Evolutionary conservation across 2,888 invertebrate genomes (phyloP).

Genomic region (Microdon myrmicae): DNA sequence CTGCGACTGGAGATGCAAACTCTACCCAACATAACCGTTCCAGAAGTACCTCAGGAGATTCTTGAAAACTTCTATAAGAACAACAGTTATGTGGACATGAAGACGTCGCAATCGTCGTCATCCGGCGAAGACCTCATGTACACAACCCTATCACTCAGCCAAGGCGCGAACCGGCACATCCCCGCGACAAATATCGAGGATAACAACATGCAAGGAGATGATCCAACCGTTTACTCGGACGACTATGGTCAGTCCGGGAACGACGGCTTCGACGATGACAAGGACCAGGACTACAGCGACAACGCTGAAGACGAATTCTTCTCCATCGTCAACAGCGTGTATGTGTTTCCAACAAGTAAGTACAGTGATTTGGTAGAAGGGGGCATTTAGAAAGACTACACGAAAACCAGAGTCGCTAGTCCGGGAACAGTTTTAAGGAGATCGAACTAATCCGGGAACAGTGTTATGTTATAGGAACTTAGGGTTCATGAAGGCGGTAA

Average conservation of each 20-base stretch:
- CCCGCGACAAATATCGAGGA: constrained; percentile 10
- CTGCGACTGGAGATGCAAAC: constrained; percentile 73
- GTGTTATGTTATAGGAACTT: too few relatives aligned
- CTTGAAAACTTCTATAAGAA: constrained; percentile 67
- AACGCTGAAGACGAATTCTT: constrained; percentile 57
- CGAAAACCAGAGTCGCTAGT: too few relatives aligned
- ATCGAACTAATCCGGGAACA: too few relatives aligned
- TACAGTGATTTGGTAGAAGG: too few relatives aligned
- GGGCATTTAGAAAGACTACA: too few relatives aligned
- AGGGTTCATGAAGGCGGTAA: too few relatives aligned
- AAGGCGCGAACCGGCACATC: neutral
- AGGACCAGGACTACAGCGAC: constrained; percentile 18
- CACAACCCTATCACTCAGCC: constrained; percentile 11
- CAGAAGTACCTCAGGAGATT: constrained; percentile 71
- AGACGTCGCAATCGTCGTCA: constrained; percentile 10
- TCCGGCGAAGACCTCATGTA: neutral
- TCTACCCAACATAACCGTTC: constrained; percentile 74
- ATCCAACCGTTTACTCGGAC: constrained; percentile 45
- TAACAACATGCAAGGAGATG: constrained; percentile 57
- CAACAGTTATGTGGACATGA: constrained; percentile 53
- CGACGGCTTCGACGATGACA: constrained; percentile 33
- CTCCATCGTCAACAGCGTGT: constrained; percentile 63
- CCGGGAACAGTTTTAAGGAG: too few relatives aligned
- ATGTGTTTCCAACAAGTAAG: constrained; percentile 64
- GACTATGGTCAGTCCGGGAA: constrained; percentile 15